A percentile compares a stretch with the other conserved stretches of the same genome.
These are phyloP conservation scores for Solenopsis fugax DNA, from an alignment of 1,140 invertebrate species.

Conservation along the genomic window DNA sequence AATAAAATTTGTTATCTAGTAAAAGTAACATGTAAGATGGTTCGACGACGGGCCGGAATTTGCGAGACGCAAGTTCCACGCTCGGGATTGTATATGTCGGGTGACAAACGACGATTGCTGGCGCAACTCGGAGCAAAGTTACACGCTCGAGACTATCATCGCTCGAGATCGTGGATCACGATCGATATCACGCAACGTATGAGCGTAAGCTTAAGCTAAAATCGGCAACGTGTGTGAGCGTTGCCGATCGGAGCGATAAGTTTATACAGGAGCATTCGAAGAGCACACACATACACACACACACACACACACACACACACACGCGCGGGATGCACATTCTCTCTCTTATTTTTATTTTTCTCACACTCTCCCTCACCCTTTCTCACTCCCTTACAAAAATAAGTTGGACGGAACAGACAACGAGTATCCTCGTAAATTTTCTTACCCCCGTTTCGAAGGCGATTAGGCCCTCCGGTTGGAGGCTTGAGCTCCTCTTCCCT, in stretches of 20 bases:
- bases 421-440: slow-evolving; percentile 68
- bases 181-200: slow-evolving; percentile 28
- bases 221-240: neutral
- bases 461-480: slow-evolving; percentile 24
- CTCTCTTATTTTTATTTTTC: slow-evolving; percentile 19
- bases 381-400: slow-evolving; percentile 81
- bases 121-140: slow-evolving; percentile 25
- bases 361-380: slow-evolving; percentile 66
- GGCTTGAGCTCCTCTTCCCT: slow-evolving; percentile 42
- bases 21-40: slow-evolving; percentile 43
- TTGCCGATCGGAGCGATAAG: slow-evolving; percentile 14
- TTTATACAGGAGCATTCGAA: slow-evolving; percentile 60
- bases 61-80: neutral
- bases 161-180: neutral
- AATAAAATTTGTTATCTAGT: slow-evolving; percentile 53
- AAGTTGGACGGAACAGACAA: slow-evolving; percentile 82
- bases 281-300: slow-evolving; percentile 28
- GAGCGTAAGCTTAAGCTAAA: slow-evolving; percentile 56
- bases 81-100: slow-evolving; percentile 6
- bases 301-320: slow-evolving; percentile 28
- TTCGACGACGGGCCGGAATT: neutral
- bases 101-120: neutral
- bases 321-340: slow-evolving; percentile 49
- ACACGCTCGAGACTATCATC: neutral
- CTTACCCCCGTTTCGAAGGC: slow-evolving; percentile 25